A percentile compares a stretch with the other conserved stretches of the same genome.
Evolutionary conservation across 2,113 vertebrate genomes (phyloP).

Genomic region (Stomatorhinus ivindoensis): DNA sequence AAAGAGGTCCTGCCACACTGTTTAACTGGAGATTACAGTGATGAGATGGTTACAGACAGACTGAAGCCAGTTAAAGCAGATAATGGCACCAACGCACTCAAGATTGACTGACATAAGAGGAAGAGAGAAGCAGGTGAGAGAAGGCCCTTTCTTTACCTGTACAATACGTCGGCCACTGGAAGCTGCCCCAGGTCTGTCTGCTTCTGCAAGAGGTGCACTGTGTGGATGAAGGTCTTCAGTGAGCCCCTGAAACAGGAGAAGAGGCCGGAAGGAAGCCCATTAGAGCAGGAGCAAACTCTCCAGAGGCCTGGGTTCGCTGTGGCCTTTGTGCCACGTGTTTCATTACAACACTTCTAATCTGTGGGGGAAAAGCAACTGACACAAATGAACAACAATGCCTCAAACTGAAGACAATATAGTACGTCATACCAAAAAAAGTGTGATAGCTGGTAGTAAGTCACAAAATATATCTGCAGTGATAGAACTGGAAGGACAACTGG

Average conservation of each 20-base stretch:
- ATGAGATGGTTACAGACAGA: not conserved
- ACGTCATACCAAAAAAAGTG: not conserved
- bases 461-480: not conserved
- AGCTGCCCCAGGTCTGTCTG: conserved; percentile 86
- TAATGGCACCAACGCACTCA: not conserved
- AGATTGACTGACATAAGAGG: not conserved
- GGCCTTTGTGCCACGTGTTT: not conserved
- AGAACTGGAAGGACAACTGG: not conserved
- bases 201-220: conserved; percentile 94
- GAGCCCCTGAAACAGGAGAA: conserved; percentile 74
- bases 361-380: not conserved
- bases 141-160: conserved; percentile 64
- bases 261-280: conserved; percentile 10
- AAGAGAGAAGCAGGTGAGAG: not conserved
- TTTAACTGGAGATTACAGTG: not conserved
- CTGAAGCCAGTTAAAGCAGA: not conserved
- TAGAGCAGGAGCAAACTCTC: not conserved
- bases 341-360: not conserved
- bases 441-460: not conserved
- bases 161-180: conserved; percentile 91
- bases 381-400: not conserved
- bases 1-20: not conserved
- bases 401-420: not conserved
- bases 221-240: conserved; percentile 97
- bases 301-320: not conserved